phyloP scores from a whole-genome alignment of 2,113 vertebrate species.

The Myotis yumanensis region DNA sequence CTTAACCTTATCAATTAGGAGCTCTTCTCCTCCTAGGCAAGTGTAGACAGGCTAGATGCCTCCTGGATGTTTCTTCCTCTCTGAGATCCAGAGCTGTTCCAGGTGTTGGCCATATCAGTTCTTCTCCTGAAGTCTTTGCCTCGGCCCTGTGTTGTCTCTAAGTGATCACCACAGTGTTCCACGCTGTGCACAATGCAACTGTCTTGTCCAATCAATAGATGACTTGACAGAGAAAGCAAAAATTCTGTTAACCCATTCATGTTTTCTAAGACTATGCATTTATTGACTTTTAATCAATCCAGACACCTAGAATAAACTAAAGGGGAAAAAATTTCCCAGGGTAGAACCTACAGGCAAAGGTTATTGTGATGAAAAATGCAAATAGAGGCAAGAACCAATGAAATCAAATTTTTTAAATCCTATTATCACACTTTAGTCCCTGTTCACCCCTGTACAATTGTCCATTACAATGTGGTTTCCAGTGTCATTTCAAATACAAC shows the following conservation, averaged over 20 bases:
- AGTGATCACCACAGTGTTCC: conserved; percentile 57
- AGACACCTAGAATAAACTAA: conserved; percentile 63
- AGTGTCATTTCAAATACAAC: conserved; percentile 66
- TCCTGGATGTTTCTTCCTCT: neutral
- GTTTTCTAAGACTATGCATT: conserved; percentile 55
- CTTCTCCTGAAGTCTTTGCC: conserved; percentile 59
- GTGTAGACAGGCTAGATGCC: neutral
- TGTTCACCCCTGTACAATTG: conserved; percentile 66
- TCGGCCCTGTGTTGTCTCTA: conserved; percentile 41
- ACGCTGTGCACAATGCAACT: conserved; percentile 56
- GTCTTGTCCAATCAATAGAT: conserved; percentile 73
- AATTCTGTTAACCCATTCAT: conserved; percentile 67
- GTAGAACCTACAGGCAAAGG: conserved; percentile 59
- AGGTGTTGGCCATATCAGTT: neutral
- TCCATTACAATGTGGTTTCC: conserved; percentile 49
- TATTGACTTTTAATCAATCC: conserved; percentile 72
- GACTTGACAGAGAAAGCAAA: conserved; percentile 70
- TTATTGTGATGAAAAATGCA: conserved; percentile 71
- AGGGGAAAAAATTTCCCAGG: conserved; percentile 54
- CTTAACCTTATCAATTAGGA: neutral
- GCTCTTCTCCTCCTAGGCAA: neutral
- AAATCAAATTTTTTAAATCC: conserved; percentile 65
- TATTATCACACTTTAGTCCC: conserved; percentile 55
- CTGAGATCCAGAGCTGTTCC: conserved; percentile 35
- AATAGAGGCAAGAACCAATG: conserved; percentile 67